Percentiles rank a stretch among this genome's conserved stretches.
phyloP scores from a whole-genome alignment of 1,140 invertebrate species.

The Caerostris extrusa region DNA sequence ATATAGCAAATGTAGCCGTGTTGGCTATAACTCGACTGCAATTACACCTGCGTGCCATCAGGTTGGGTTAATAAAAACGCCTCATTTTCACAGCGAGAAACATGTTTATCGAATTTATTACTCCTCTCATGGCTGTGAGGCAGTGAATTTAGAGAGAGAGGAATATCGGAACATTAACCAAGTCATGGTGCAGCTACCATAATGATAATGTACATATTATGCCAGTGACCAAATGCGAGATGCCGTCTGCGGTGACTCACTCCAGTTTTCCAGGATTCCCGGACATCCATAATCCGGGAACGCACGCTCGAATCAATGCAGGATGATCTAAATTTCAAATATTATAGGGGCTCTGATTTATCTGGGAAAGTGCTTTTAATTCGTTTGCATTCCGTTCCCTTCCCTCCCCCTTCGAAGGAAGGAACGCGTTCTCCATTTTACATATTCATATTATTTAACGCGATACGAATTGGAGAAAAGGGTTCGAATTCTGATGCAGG shows the following conservation, averaged over 20 bases:
- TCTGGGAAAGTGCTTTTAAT: slow-evolving; percentile 59
- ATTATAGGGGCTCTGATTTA: slow-evolving; percentile 58
- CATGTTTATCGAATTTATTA: slow-evolving; percentile 24
- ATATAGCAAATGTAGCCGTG: neutral
- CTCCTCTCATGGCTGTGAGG: neutral
- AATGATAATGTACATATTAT: slow-evolving; percentile 53
- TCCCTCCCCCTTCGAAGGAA: neutral
- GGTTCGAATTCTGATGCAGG: neutral
- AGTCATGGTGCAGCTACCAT: neutral
- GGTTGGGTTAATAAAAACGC: slow-evolving; percentile 18
- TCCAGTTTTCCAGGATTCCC: slow-evolving; percentile 2
- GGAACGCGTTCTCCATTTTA: slow-evolving; percentile 16
- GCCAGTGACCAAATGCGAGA: neutral
- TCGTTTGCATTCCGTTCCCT: neutral
- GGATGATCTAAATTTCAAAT: slow-evolving; percentile 72
- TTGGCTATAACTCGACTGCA: neutral
- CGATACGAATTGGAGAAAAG: slow-evolving; percentile 40
- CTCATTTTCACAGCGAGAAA: neutral
- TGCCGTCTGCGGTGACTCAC: slow-evolving; percentile 15
- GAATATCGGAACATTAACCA: slow-evolving; percentile 51
- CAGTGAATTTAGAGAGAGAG: neutral
- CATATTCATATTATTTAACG: slow-evolving; percentile 71
- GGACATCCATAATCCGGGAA: slow-evolving; percentile 17
- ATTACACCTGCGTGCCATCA: neutral
- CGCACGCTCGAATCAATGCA: slow-evolving; percentile 61